Percentiles rank a stretch among this genome's conserved stretches.
Evolutionary conservation across 2,888 invertebrate genomes (phyloP).

Genomic region (Volucella inflata): DNA sequence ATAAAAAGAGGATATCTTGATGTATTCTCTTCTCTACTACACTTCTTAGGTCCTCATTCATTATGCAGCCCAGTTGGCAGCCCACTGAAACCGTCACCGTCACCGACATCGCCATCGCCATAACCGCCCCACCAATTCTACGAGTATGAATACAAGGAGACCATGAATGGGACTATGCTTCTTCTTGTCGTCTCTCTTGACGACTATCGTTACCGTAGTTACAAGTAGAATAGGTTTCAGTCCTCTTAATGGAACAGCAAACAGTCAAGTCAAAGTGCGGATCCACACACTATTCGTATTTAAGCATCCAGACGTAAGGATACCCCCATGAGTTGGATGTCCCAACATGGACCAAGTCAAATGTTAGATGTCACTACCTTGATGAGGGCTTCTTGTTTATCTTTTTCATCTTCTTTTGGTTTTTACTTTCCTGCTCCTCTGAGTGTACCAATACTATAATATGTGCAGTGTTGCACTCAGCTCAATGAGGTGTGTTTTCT

Average conservation of each 20-base stretch:
- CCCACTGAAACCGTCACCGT: conserved; percentile 30
- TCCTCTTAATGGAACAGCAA: conserved; percentile 63
- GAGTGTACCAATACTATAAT: conserved; percentile 8
- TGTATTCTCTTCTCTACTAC: conserved; percentile 38
- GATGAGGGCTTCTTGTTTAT: conserved; percentile 45
- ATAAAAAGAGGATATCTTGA: conserved; percentile 72
- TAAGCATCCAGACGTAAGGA: conserved; percentile 26
- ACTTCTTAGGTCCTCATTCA: conserved; percentile 33
- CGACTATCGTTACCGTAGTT: too few species aligned
- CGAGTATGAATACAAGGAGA: conserved; percentile 12
- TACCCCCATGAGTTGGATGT: conserved; percentile 39
- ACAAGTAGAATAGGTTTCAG: conserved; percentile 51
- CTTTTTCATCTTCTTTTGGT: not conserved
- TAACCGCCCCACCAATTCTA: conserved; percentile 16
- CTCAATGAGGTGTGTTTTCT: conserved; percentile 65
- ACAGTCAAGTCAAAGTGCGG: conserved; percentile 57
- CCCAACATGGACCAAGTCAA: conserved; percentile 65
- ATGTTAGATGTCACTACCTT: conserved; percentile 74
- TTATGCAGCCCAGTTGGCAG: conserved; percentile 60
- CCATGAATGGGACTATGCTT: conserved; percentile 57
- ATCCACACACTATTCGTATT: conserved; percentile 65
- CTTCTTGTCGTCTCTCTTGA: conserved; percentile 3
- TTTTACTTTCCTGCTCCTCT: not conserved
- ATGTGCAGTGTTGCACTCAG: conserved; percentile 50
- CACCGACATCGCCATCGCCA: too few species aligned